These are phyloP conservation scores for Orthosia cruda DNA, from an alignment of 2,888 invertebrate genomes.

Conservation along the genomic window DNA sequence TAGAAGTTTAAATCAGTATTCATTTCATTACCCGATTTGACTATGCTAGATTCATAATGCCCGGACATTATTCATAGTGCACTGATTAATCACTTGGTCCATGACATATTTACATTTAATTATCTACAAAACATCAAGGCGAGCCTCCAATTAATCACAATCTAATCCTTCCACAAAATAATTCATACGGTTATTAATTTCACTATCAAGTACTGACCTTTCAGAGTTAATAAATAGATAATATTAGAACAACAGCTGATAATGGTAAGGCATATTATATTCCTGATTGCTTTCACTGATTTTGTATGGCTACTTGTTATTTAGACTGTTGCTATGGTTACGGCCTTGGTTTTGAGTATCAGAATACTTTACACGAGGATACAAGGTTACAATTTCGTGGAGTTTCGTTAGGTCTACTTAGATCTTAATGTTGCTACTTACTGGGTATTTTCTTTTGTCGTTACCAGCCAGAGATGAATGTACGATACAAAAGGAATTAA, in stretches of 20 bases:
- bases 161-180: conserved; percentile 36
- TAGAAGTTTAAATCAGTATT: too few species aligned
- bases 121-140: background rate
- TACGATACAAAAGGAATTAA: too few species aligned
- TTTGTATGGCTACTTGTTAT: conserved; percentile 51
- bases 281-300: conserved; percentile 50
- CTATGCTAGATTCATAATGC: too few species aligned
- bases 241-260: conserved; percentile 59
- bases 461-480: too few species aligned
- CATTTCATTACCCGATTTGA: too few species aligned
- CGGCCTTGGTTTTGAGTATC: conserved; percentile 40
- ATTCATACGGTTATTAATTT: conserved; percentile 57
- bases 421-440: too few species aligned
- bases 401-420: too few species aligned
- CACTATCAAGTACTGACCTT: conserved; percentile 53
- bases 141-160: conserved; percentile 22
- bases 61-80: too few species aligned
- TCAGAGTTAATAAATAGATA: conserved; percentile 65
- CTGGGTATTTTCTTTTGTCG: too few species aligned
- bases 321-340: conserved; percentile 46
- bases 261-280: conserved; percentile 40
- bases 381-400: background rate
- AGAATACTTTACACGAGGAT: conserved; percentile 3
- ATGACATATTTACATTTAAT: background rate
- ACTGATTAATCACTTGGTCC: too few species aligned